Evolutionary conservation across 2,888 invertebrate genomes (phyloP), one percentile per base, ranked within the genome.

Genomic region (Pterostichus niger): DNA sequence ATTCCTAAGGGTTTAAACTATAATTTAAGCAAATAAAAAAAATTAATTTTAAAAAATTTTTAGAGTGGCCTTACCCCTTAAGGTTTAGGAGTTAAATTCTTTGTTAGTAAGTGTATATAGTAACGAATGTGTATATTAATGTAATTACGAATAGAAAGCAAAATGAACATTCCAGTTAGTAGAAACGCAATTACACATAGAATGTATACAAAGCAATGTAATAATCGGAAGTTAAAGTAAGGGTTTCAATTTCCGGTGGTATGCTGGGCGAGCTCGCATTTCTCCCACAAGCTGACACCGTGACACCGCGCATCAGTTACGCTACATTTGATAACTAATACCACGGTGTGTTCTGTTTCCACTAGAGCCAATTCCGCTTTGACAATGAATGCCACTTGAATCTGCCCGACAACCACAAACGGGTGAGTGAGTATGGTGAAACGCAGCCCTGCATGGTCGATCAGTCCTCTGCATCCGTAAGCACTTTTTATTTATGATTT

Each of bases 371-470:
- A 92, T 99, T 99, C 93, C 96, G 99, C 91, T 99, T 99, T 93
- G 99, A 99, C 93, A 99, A 98, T 93, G 99, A 99, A 94, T 98
- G 98, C 93, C 96, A 97, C 93, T 94, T 97, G 92, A 97, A 96
- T 92, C 94, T 99, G 90, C 97, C 98, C 91, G 99, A 99, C 93
- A 98, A 98, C 93, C 98, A 98, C 93, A 97, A 97, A 94, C 94
- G 97, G 97, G 98, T 98, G 96, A 96, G 96, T 96, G 91, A 91
- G 87, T 90, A 83, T 87, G 88, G 59, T 46, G 83, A 83, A 83
- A 83, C 84, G 73, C 83, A 84, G 75, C 85, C 84, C 79, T 85
- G 86, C 86, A 86, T 86, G 86, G 91, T 91, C 71, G 90, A 90
- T 87, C 91, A 91, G 89, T 91, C 91, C 86, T 87, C 91, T 84